These are phyloP conservation scores for Potamilus streckersoni DNA, from an alignment of 1,140 invertebrate species.

Conservation along the genomic window DNA sequence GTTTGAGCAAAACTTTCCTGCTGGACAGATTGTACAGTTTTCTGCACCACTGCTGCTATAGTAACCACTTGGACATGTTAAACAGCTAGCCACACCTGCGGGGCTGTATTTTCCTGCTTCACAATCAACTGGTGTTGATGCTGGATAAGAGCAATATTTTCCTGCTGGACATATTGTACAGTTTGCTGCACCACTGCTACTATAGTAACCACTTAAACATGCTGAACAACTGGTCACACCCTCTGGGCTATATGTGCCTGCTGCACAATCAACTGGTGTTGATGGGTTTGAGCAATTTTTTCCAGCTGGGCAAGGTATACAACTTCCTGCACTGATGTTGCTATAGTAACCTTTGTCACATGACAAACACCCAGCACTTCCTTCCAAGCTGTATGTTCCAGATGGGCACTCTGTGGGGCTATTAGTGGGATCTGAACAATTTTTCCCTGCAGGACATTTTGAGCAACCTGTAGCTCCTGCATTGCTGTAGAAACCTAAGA, in stretches of 20 bases:
- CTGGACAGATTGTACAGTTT: constrained; percentile 45
- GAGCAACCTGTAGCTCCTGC: constrained; percentile 23
- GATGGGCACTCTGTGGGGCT: constrained; percentile 1
- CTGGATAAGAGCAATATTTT: constrained; percentile 8
- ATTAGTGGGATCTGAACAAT: constrained; percentile 31
- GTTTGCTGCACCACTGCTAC: constrained; percentile 9
- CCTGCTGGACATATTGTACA: constrained; percentile 18
- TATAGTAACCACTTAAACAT: constrained; percentile 34
- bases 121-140: constrained; percentile 17
- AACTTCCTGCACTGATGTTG: constrained; percentile 2
- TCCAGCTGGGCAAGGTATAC: constrained; percentile 22
- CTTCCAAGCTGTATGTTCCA: constrained; percentile 25
- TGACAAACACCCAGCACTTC: constrained; percentile 18
- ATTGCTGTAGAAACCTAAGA: constrained; percentile 17
- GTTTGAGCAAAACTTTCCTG: constrained; percentile 40
- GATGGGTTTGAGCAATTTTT: constrained; percentile 7
- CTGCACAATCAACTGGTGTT: constrained; percentile 16
- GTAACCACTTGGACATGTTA: constrained; percentile 31
- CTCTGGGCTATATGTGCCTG: constrained; percentile 28
- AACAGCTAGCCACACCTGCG: constrained; percentile 26
- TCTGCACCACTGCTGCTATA: constrained; percentile 11
- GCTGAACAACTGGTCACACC: constrained; percentile 12
- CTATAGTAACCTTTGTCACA: constrained; percentile 40
- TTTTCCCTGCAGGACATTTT: constrained; percentile 39
- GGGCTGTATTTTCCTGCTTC: constrained; percentile 31